Evolutionary conservation across 2,113 vertebrate genomes (phyloP), one percentile per base, ranked within the genome.

Genomic region (Gobiocypris rarus): DNA sequence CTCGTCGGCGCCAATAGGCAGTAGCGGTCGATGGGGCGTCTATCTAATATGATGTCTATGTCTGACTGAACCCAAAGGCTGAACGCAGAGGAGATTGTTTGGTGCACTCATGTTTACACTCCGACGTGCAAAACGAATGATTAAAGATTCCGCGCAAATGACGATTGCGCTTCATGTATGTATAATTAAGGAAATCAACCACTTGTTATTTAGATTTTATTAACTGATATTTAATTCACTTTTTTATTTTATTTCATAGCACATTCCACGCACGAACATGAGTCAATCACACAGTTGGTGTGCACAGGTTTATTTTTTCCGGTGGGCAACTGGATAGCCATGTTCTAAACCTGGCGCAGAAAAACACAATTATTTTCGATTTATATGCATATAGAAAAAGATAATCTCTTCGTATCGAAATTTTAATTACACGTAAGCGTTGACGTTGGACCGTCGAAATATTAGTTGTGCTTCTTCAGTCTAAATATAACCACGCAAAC

Each of bases 41-140:
- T n/a, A n/a, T n/a, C n/a, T n/a, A n/a, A n/a, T n/a, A n/a, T n/a
- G n/a, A n/a, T n/a, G n/a, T n/a, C n/a, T n/a, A n/a, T n/a, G n/a
- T n/a, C n/a, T n/a, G n/a, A n/a, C n/a, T n/a, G n/a, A n/a, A n/a
- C n/a, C n/a, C 28, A 34, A 34, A 70, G 10, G 2, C 38, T 14
- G 43, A 52, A 31, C 54, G 50, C 56, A 2, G 7, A 26, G 13
- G 14, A 28, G n/a, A 17, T 50, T 52, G 31, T 26, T 43, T 28
- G n/a, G 84, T 54, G 54, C 54, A 2, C 14, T 41, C 41, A 19
- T 84, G 58, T 86, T 88, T 84, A 83, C 31, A n/a, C 43, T 65
- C 80, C 84, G 87, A 67, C 5, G 11, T 63, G 73, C 56, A 77
- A 71, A 6, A 17, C 3, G 0, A 9, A 17, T 5, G 0, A 34